These are phyloP conservation scores for Oceanodroma tethys DNA, from an alignment of 2,113 vertebrate genomes.

Conservation along the genomic window DNA sequence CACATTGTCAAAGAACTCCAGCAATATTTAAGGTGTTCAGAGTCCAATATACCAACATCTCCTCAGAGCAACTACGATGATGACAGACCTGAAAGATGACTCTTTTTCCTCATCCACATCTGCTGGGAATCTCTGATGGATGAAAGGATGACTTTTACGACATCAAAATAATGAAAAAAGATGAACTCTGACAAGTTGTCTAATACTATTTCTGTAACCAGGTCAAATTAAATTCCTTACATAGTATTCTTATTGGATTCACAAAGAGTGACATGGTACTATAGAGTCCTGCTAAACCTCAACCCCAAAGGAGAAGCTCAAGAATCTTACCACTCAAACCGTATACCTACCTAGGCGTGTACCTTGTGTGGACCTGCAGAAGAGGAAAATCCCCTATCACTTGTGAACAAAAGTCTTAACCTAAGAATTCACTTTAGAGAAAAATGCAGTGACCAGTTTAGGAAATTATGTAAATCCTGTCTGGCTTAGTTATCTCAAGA, in stretches of 20 bases:
- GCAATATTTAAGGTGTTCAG: not conserved
- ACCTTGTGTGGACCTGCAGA: not conserved
- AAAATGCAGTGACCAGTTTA: not conserved
- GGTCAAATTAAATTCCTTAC: not conserved
- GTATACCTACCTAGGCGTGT: not conserved
- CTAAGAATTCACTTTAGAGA: not conserved
- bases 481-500: not conserved
- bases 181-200: not conserved
- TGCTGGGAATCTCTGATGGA: not conserved
- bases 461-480: not conserved
- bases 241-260: not conserved
- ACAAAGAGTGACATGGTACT: not conserved
- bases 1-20: not conserved
- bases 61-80: not conserved
- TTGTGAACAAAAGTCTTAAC: not conserved
- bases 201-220: not conserved
- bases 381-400: not conserved
- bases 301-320: not conserved
- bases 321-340: not conserved
- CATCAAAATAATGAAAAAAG: constrained; percentile 9
- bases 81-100: not conserved
- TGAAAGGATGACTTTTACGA: not conserved
- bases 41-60: not conserved
- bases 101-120: not conserved
- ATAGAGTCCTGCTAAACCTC: not conserved